These are phyloP conservation scores for Drymonia ruficornis DNA, from an alignment of 2,888 invertebrate genomes.

Conservation along the genomic window DNA sequence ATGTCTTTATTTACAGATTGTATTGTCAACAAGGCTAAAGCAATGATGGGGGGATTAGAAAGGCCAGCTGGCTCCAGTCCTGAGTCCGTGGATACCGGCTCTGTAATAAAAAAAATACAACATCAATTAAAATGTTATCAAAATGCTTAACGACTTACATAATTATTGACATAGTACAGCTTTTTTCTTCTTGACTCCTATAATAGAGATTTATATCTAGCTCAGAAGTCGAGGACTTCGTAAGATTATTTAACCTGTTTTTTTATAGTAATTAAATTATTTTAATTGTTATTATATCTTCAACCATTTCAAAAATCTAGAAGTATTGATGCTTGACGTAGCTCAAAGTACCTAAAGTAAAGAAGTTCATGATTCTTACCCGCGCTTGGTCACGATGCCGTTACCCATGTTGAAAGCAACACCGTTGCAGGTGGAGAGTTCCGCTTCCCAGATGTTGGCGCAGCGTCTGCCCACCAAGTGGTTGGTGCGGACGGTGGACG, in stretches of 20 bases:
- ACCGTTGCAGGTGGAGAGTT: conserved; percentile 45
- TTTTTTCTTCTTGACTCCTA: no score
- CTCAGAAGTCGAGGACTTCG: no score
- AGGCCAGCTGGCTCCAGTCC: conserved; percentile 27
- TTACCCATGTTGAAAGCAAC: conserved; percentile 55
- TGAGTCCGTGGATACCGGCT: conserved; percentile 42
- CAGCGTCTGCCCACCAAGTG: conserved; percentile 56
- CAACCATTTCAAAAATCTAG: no score
- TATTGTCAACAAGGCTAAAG: background rate
- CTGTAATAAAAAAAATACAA: conserved; percentile 37
- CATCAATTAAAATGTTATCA: background rate
- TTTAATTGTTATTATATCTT: no score
- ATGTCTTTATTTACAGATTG: background rate
- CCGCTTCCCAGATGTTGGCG: conserved; percentile 42
- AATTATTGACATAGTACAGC: no score
- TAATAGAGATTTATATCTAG: no score
- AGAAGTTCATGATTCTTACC: conserved; percentile 36
- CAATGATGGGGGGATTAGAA: conserved; percentile 30
- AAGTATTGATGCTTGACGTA: no score
- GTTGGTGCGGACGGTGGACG: conserved; percentile 53
- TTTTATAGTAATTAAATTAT: no score
- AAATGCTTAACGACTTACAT: no score
- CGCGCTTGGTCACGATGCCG: conserved; percentile 44
- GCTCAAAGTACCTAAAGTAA: no score
- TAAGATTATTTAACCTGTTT: no score